Percentiles rank a stretch among this genome's conserved stretches.
Evolutionary conservation across 2,888 invertebrate species (phyloP).

Genomic region (Thecocarcelia acutangulata): DNA sequence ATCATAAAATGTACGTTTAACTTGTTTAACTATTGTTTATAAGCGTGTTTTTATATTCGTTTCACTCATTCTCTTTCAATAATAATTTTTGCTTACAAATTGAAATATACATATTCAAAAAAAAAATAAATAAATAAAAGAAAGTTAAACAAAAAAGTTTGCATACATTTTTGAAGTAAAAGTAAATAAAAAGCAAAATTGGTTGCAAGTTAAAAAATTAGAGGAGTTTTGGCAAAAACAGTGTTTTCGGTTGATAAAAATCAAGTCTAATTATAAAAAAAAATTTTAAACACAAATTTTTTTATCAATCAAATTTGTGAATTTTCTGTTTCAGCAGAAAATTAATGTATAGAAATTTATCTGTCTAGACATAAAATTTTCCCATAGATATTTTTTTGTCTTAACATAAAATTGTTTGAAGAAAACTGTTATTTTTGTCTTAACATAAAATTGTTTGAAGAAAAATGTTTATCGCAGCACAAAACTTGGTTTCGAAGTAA

Average conservation of each 20-base stretch:
- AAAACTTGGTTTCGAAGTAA: neutral
- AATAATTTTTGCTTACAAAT: conserved; percentile 73
- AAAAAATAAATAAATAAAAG: conserved; percentile 63
- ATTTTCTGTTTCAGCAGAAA: too few species aligned
- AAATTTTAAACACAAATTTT: too few species aligned
- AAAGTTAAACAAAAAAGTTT: conserved; percentile 65
- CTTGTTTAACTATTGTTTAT: conserved; percentile 75
- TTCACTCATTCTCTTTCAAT: conserved; percentile 67
- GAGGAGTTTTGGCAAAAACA: neutral
- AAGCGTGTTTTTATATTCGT: conserved; percentile 25
- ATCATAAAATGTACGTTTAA: conserved; percentile 78
- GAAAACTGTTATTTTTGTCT: too few species aligned
- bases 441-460: too few species aligned
- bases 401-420: too few species aligned
- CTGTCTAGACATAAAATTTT: too few species aligned
- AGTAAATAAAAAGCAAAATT: conserved; percentile 31
- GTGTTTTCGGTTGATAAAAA: neutral
- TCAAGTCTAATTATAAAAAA: neutral
- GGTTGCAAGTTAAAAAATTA: neutral
- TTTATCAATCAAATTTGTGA: too few species aligned
- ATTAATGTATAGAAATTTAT: too few species aligned
- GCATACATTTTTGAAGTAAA: conserved; percentile 70
- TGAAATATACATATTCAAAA: conserved; percentile 73
- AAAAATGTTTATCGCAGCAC: too few species aligned
- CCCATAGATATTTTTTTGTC: too few species aligned